phyloP scores from a whole-genome alignment of 1,140 invertebrate species.

The Latrodectus geometricus region DNA sequence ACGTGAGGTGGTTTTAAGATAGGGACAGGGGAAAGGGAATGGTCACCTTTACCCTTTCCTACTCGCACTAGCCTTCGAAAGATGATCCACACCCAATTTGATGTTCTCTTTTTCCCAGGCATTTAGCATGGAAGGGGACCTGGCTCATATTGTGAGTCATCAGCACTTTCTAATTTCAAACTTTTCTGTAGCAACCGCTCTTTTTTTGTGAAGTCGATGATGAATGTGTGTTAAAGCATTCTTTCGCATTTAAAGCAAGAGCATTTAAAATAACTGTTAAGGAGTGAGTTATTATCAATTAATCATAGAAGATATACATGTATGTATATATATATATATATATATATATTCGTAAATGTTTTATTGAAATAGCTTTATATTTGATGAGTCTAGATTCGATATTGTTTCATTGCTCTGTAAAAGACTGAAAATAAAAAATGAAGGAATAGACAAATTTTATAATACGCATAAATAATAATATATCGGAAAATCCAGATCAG shows the following conservation, averaged over 20 bases:
- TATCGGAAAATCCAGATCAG: too few species aligned
- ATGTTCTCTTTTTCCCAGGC: slow-evolving; percentile 12
- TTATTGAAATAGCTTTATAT: too few species aligned
- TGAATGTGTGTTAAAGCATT: neutral
- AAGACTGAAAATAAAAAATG: too few species aligned
- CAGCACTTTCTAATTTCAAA: neutral
- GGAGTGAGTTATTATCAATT: neutral
- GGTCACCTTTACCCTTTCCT: slow-evolving; percentile 58
- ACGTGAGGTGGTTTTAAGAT: slow-evolving; percentile 49
- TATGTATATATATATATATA: too few species aligned
- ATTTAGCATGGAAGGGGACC: slow-evolving; percentile 11
- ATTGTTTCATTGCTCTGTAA: too few species aligned
- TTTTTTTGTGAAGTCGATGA: neutral
- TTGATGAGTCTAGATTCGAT: too few species aligned
- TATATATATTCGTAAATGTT: too few species aligned
- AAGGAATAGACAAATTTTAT: too few species aligned
- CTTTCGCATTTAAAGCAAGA: neutral
- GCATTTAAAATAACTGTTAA: neutral
- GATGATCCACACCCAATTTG: slow-evolving; percentile 18
- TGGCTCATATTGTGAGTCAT: slow-evolving; percentile 31
- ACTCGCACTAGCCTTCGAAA: slow-evolving; percentile 7
- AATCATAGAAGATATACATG: too few species aligned
- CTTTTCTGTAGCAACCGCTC: neutral
- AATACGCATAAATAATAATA: too few species aligned
- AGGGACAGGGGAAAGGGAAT: slow-evolving; percentile 21